Evolutionary conservation across 1,140 invertebrate species (phyloP).

Genomic region (Parasteatoda tepidariorum): DNA sequence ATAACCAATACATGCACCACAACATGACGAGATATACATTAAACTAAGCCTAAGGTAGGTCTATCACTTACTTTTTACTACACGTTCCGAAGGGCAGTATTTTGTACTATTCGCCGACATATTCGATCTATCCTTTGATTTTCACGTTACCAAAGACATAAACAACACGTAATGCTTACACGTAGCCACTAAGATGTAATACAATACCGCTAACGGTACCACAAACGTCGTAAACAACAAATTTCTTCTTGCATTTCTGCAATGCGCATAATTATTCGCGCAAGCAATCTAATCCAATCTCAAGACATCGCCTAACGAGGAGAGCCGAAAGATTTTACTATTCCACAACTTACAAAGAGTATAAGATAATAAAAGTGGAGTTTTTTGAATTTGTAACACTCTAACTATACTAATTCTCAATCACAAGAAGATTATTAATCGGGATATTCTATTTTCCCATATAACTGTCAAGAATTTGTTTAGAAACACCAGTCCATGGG

Average conservation of each 20-base stretch:
- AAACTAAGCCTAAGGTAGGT: conserved; percentile 50
- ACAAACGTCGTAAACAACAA: conserved; percentile 62
- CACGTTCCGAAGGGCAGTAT: conserved; percentile 78
- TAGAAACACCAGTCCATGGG: too few species aligned
- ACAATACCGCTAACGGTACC: conserved; percentile 40
- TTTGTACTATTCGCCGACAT: conserved; percentile 67
- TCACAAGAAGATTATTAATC: too few species aligned
- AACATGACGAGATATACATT: too few species aligned
- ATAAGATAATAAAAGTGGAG: too few species aligned
- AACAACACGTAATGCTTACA: conserved; percentile 38
- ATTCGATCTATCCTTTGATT: conserved; percentile 35
- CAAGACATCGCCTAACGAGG: conserved; percentile 48
- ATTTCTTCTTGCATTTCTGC: conserved; percentile 62
- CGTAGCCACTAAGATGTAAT: conserved; percentile 54
- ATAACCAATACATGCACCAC: too few species aligned
- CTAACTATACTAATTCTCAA: too few species aligned
- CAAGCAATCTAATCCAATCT: conserved; percentile 61
- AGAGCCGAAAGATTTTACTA: too few species aligned
- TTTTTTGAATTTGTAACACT: too few species aligned
- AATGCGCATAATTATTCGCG: conserved; percentile 64
- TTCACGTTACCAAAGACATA: conserved; percentile 62
- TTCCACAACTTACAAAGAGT: too few species aligned
- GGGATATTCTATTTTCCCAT: too few species aligned
- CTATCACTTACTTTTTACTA: conserved; percentile 78
- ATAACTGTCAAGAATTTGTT: too few species aligned